A percentile compares a stretch with the other conserved stretches of the same genome.
phyloP scores from a whole-genome alignment of 2,113 vertebrate species.

The Martes martes region DNA sequence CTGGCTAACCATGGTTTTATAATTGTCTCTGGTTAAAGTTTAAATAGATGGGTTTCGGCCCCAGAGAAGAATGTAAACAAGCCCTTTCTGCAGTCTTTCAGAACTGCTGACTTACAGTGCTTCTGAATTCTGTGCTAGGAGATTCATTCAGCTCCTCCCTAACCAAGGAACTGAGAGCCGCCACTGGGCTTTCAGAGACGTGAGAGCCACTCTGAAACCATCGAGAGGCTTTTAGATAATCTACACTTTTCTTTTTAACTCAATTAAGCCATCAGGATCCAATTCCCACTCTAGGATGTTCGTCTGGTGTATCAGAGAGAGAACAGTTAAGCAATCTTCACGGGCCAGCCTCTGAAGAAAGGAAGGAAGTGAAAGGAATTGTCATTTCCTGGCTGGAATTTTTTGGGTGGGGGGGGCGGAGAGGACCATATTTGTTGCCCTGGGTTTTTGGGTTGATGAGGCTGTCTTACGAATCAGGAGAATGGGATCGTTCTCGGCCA shows the following conservation, averaged over 20 bases:
- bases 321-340: not conserved
- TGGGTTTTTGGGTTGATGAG: not conserved
- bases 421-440: not conserved
- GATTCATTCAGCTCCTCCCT: constrained; percentile 52
- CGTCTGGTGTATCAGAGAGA: not conserved
- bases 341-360: not conserved
- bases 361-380: constrained; percentile 55
- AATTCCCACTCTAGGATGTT: constrained; percentile 24
- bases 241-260: constrained; percentile 63
- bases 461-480: not conserved
- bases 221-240: constrained; percentile 54
- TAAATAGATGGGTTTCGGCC: constrained; percentile 62
- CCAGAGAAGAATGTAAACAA: constrained; percentile 71
- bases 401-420: not conserved
- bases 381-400: constrained; percentile 54
- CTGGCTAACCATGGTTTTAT: constrained; percentile 61
- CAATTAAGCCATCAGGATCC: constrained; percentile 64
- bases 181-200: constrained; percentile 21
- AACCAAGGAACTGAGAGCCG: not conserved
- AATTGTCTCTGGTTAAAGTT: constrained; percentile 78
- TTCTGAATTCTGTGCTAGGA: constrained; percentile 52
- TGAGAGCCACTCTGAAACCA: constrained; percentile 49
- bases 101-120: constrained; percentile 68
- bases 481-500: not conserved
- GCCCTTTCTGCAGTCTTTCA: constrained; percentile 61